Conservation (phyloP, 2,888 invertebrate species). For the Tinea semifulvella region DNA sequence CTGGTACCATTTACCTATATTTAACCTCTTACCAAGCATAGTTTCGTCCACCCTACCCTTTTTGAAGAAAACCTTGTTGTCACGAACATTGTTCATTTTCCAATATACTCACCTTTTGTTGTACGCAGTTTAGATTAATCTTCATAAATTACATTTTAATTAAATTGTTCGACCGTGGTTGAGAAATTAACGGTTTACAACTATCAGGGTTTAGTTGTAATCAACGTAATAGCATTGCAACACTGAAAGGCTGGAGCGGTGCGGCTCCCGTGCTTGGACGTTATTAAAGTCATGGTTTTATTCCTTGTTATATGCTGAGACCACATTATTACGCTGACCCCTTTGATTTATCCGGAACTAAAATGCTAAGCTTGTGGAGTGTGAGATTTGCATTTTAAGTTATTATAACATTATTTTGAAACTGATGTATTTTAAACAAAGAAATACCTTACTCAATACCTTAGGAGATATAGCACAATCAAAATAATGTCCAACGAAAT, state of each 20-base stretch:
- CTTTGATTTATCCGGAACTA: slow-evolving; percentile 1
- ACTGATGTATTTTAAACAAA: too few relatives aligned
- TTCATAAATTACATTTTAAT: slow-evolving; percentile 40
- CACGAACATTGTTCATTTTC: slow-evolving; percentile 27
- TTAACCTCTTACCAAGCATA: slow-evolving; percentile 29
- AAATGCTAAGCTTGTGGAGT: too few relatives aligned
- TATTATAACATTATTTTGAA: too few relatives aligned
- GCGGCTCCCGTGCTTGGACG: not conserved
- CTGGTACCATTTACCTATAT: slow-evolving; percentile 45
- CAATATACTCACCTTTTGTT: slow-evolving; percentile 34
- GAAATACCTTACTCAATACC: too few relatives aligned
- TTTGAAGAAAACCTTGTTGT: slow-evolving; percentile 24
- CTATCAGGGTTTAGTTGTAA: slow-evolving; percentile 1
- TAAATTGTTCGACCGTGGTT: slow-evolving; percentile 19
- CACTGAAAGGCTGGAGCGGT: not conserved
- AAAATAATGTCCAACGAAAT: too few relatives aligned
- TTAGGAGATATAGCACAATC: too few relatives aligned
- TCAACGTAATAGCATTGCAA: slow-evolving; percentile 1
- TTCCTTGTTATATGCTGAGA: slow-evolving; percentile 2
- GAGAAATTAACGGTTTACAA: slow-evolving; percentile 6
- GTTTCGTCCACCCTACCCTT: slow-evolving; percentile 12
- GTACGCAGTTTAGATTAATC: slow-evolving; percentile 36
- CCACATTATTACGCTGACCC: slow-evolving; percentile 1
- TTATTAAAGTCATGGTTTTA: not conserved
- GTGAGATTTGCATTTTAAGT: too few relatives aligned